Base-by-base conservation (phyloP, 1,140 invertebrate genomes). In the Eueides isabella region DNA sequence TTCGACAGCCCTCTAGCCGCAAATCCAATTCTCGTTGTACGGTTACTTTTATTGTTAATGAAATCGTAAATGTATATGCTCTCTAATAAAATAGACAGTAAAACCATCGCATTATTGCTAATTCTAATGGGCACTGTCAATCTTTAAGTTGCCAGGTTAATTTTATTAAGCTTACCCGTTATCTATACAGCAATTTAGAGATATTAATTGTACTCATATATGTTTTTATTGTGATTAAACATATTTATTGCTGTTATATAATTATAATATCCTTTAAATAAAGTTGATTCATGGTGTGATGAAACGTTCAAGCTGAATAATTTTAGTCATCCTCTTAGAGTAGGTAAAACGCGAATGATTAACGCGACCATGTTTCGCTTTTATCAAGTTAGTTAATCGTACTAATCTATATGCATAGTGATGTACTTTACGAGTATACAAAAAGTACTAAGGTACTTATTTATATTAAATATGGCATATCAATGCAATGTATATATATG, bases 31-130 rank as follows among this genome's bases (percentile, higher is more conserved):
- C 72, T 65, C 72, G 66, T 62, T 64, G 72, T 68, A 68, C 72
- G 72, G 66, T 68, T 63, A 68, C 65, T 74, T 74, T 74, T 74
- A 74, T 68, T 69, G 72, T 74, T 67, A 62, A 74, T 74, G 72
- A 74, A 73, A 74, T 61, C 72, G 67, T 68, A 74, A 74, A 68
- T 66, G 23, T 74, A 63, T 69, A 63, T 63, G 67, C 79, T 84
- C 66, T 67, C 74, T 64, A 71, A 71, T 71, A 71, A 71, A 71
- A 71, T 71, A 64, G 69, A 71, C 69, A 71, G 35, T 71, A 71
- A 71, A 71, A 38, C 67, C 72, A 35, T 74, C 76, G 30, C 55
- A 41, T 71, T 71, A 71, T 71, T 44, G 48, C 55, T 71, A 35
- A 71, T 71, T 48, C 38, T 71, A 64, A 71, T 61, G 69, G 61